Conservation (phyloP, 1,140 invertebrate species). For the Scaptomyza hsui region DNA sequence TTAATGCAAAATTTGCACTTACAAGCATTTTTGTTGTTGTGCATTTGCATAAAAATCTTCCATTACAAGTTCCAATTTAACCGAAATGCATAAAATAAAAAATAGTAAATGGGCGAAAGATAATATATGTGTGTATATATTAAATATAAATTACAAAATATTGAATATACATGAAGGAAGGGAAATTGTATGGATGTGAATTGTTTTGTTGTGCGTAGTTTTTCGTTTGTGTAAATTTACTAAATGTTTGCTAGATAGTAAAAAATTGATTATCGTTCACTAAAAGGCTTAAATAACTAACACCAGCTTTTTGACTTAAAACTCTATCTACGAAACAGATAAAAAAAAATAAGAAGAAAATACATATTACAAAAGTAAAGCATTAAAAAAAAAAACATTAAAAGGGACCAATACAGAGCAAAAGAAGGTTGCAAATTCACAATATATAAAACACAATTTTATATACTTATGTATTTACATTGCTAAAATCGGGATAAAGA, state of each 20-base stretch:
- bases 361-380: constrained; percentile 28
- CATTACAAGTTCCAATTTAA: constrained; percentile 61
- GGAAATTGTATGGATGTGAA: constrained; percentile 12
- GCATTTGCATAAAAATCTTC: constrained; percentile 14
- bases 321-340: constrained; percentile 4
- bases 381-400: not conserved
- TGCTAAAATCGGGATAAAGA: not conserved
- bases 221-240: constrained; percentile 59
- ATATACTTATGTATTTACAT: not conserved
- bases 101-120: constrained; percentile 17
- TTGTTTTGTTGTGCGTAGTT: constrained; percentile 17
- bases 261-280: constrained; percentile 9
- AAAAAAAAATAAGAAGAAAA: constrained; percentile 4
- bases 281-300: constrained; percentile 63
- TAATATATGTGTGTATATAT: constrained; percentile 16
- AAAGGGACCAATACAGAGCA: not conserved
- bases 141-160: constrained; percentile 42
- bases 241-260: constrained; percentile 53
- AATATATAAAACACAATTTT: too few species aligned
- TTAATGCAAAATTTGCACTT: constrained; percentile 59
- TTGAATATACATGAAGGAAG: constrained; percentile 31
- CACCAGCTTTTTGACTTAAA: constrained; percentile 37
- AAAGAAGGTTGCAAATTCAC: too few species aligned
- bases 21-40: constrained; percentile 21
- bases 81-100: constrained; percentile 43